Base-by-base conservation (phyloP, 2,888 invertebrate genomes). In the Byasa hedistus region DNA sequence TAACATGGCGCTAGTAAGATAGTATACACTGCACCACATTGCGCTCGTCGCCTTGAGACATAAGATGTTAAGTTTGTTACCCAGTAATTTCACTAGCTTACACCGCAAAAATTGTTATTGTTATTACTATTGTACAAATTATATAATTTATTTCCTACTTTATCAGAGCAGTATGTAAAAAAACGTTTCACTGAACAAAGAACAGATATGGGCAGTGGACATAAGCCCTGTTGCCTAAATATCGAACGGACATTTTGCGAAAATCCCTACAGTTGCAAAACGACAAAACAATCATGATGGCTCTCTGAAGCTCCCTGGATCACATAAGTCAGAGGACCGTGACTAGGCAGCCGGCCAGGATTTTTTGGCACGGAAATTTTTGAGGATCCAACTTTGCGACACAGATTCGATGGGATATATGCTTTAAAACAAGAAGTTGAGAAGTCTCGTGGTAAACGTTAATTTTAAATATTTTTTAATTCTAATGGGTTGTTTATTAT, bases 331-430 rank as follows among this genome's bases (percentile, higher is more conserved):
- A 44, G 21, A 52, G 32, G 19, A 39, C 61, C 52, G 61, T 62
- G 61, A 62, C 61, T 62, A 21, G 61, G 61, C 61, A 39, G 8
- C 32, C 5, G 24, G 61, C 61, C 61, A 62, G 55, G 22, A 62
- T 36, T 62, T 62, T 55, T 56, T 62, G 61, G 61, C 61, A 61
- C 61, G 59, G 12, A 39, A 39, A 56, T 39, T 39, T 55, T 55
- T 62, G 32, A 56, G 44, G 55, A 62, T 55, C 55, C 39, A 62
- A 55, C 55, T 62, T 39, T 23, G 24, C 55, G 39, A 39, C 23
- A 56, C 56, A 23, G 27, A 15, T 59, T 52, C 55, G 39, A 56
- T 55, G 39, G 55, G 12, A 22, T 54, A n/a, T n/a, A 3, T 22
- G 36, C 23, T 27, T 60, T 19, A 51, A 44, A 51, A 60, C 17